Base-by-base conservation (phyloP, 2,797 vertebrate genomes). In the Gymnoscopelus braueri region DNA sequence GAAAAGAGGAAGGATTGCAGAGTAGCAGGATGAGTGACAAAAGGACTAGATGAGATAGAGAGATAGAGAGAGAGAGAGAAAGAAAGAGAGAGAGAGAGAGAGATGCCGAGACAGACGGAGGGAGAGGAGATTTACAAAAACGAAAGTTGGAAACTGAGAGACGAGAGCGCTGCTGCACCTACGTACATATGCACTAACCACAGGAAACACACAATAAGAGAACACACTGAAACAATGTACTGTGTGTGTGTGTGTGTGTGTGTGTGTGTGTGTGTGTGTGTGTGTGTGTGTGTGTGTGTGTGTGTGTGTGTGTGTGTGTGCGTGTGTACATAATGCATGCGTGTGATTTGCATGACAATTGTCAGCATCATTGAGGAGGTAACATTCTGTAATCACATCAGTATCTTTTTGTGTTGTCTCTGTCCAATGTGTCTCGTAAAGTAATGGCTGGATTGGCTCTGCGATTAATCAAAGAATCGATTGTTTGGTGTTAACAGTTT, bases 181-280 rank as follows among this genome's bases (percentile, higher is more conserved):
- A 78, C 79, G 66, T 72, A 47, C 78, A 75, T 49, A 78, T 77
- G 65, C 54, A 14, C 14, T 1, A 72, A 79, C 83, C 65, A 81
- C 68, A 82, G 61, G 65, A 79, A 79, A 61, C 59, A 3, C 56
- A 2, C 13, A 53, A 61, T 4, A 44, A 32, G n/a, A 67, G 63
- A 58, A 61, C 24, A 72, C 35, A 3, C 47, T 11, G 0, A 53
- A 68, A 72, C 6, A 8, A 71, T 13, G 26, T 5, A 48, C 44
- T 2, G 29, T 51, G 53, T 55, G 29, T 14, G 9, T 26, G 11
- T 4, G 12, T 50, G 39, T n/a, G 44, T n/a, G n/a, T 47, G n/a
- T 32, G 58, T 51, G 39, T 48, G 62, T 44, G 32, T 23, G 9
- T 26, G 11, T 4, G 12, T 35, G 39, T 10, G 44, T 5, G n/a